These are phyloP conservation scores for Pseudocheirus occidentalis DNA, from an alignment of 2,797 vertebrate genomes.

Conservation along the genomic window DNA sequence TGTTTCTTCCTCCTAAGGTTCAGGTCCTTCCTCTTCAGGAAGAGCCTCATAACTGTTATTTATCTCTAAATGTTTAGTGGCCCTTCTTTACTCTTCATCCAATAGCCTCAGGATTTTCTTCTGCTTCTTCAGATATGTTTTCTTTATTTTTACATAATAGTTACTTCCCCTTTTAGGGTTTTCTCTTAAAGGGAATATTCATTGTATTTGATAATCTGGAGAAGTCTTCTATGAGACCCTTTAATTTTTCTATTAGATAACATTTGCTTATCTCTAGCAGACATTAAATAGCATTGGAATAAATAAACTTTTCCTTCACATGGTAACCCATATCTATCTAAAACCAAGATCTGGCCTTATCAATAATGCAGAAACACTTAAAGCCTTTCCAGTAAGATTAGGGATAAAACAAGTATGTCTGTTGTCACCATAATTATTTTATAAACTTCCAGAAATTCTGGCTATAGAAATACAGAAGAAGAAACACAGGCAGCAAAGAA, in stretches of 20 bases:
- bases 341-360: not conserved
- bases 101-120: not conserved
- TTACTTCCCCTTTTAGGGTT: not conserved
- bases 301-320: not conserved
- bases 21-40: not conserved
- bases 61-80: not conserved
- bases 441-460: not conserved
- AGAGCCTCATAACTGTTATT: not conserved
- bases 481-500: not conserved
- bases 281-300: not conserved
- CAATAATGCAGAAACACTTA: not conserved
- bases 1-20: not conserved
- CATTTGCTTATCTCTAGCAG: not conserved
- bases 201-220: not conserved
- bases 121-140: not conserved
- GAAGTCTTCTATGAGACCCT: no score
- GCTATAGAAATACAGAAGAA: not conserved
- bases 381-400: not conserved
- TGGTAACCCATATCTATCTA: not conserved
- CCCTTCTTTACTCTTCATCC: not conserved
- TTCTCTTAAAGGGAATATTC: not conserved
- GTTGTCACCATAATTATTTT: not conserved
- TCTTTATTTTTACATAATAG: not conserved
- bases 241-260: not conserved
- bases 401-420: not conserved